phyloP scores from a whole-genome alignment of 2,797 vertebrate species.

The Micrastur ruficollis region DNA sequence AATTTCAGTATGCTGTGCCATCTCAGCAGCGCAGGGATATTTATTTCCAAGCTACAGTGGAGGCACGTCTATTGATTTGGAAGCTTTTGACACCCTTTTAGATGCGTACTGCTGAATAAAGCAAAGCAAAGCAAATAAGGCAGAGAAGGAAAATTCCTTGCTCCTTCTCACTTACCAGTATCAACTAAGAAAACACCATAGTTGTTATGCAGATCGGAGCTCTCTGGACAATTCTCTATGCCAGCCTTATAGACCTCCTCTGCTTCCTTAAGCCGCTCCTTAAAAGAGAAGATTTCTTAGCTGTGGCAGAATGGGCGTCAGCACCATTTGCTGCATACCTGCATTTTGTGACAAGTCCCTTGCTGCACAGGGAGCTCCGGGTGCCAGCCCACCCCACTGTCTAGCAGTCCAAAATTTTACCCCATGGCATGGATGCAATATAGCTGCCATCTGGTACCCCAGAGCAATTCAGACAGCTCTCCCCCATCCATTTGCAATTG shows the following conservation, averaged over 20 bases:
- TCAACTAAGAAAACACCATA: conserved; percentile 96
- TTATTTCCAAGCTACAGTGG: not conserved
- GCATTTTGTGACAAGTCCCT: not conserved
- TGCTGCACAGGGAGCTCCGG: fast-evolving
- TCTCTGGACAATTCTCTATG: conserved; percentile 91
- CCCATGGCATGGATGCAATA: fast-evolving
- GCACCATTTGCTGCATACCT: not conserved
- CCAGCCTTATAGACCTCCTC: conserved; percentile 88
- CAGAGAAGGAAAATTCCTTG: not conserved
- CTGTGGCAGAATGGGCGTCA: not conserved
- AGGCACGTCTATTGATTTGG: not conserved
- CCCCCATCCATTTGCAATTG: not conserved
- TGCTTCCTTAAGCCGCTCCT: conserved; percentile 88
- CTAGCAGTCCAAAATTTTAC: not conserved
- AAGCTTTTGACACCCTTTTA: not conserved
- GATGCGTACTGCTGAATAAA: not conserved
- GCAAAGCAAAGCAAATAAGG: not conserved
- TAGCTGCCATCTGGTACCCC: not conserved
- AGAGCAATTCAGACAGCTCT: not conserved
- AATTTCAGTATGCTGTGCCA: not conserved
- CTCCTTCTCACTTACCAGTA: conserved; percentile 80
- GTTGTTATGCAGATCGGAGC: conserved; percentile 94
- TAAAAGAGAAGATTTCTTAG: conserved; percentile 13
- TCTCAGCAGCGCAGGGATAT: not conserved
- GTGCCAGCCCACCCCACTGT: not conserved